These are phyloP conservation scores for Verasper variegatus DNA, from an alignment of 2,113 vertebrate species.

Conservation along the genomic window DNA sequence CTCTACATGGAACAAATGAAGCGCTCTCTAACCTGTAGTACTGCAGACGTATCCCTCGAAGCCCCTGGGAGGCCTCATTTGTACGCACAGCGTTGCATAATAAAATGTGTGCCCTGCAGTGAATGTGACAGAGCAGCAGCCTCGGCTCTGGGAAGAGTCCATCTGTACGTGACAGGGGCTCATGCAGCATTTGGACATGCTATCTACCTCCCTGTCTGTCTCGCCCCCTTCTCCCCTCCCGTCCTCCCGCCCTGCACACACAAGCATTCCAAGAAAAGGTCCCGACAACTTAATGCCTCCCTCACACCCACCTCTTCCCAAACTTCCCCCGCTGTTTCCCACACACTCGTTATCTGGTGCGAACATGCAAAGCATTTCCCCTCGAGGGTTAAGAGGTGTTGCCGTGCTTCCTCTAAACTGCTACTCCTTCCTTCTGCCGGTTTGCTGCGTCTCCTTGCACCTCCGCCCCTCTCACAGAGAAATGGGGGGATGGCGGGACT, in stretches of 20 bases:
- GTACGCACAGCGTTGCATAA: constrained; percentile 55
- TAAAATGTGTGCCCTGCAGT: constrained; percentile 37
- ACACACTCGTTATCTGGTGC: constrained; percentile 54
- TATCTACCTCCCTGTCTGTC: background rate
- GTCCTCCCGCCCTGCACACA: background rate
- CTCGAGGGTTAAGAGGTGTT: constrained; percentile 52
- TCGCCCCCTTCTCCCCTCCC: background rate
- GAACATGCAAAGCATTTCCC: constrained; percentile 67
- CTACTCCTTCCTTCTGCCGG: background rate
- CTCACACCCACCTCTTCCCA: constrained; percentile 17
- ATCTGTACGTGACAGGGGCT: constrained; percentile 59
- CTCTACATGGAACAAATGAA: background rate
- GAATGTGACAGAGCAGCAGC: constrained; percentile 41
- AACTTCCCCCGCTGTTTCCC: constrained; percentile 32
- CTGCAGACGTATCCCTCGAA: constrained; percentile 18
- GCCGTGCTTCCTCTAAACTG: constrained; percentile 19
- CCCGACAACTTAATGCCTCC: constrained; percentile 35
- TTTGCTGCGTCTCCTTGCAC: background rate
- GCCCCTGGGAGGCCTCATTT: constrained; percentile 41
- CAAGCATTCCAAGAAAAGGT: constrained; percentile 53
- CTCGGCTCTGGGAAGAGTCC: constrained; percentile 57
- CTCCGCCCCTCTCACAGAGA: constrained; percentile 4
- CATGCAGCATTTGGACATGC: constrained; percentile 46
- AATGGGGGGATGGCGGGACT: background rate
- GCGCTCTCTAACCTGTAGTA: constrained; percentile 20